phyloP scores from a whole-genome alignment of 2,797 vertebrate species.

The Ficedula albicollis region DNA sequence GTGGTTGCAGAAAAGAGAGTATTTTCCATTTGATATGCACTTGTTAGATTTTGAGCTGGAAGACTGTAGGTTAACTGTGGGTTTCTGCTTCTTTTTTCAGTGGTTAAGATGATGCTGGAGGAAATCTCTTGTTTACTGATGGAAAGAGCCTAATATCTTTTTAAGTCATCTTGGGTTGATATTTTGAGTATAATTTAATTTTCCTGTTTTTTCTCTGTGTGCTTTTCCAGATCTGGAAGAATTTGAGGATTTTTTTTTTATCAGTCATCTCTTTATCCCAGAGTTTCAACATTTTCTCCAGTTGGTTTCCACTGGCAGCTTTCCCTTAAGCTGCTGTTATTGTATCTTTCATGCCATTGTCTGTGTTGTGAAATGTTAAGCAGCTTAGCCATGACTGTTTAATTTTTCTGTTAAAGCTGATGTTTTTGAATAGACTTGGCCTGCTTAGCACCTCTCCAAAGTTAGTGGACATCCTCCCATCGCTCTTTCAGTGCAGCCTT shows the following conservation, averaged over 20 bases:
- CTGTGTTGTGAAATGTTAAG: slow-evolving; percentile 32
- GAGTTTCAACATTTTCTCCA: neutral
- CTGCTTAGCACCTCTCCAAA: neutral
- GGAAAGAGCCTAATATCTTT: neutral
- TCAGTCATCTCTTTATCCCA: neutral
- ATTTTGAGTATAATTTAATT: neutral
- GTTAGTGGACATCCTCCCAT: neutral
- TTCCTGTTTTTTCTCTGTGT: neutral
- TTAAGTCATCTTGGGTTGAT: neutral
- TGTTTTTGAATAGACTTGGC: slow-evolving; percentile 8
- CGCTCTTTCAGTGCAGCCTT: neutral
- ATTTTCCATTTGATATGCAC: neutral
- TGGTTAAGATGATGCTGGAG: neutral
- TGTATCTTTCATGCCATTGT: slow-evolving; percentile 31
- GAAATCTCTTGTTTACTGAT: neutral
- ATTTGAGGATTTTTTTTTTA: neutral
- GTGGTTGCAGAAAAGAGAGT: neutral
- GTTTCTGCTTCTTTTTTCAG: neutral
- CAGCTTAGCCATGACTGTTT: slow-evolving; percentile 36
- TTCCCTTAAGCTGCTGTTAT: slow-evolving; percentile 30
- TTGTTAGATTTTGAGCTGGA: neutral
- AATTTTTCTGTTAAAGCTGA: slow-evolving; percentile 21
- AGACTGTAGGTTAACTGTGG: neutral
- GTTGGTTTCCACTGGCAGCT: slow-evolving; percentile 27
- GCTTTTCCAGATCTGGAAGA: slow-evolving; percentile 4